A percentile compares a stretch with the other conserved stretches of the same genome.
Conservation (phyloP, 2,888 invertebrate genomes). For the Oxycera nigricornis region DNA sequence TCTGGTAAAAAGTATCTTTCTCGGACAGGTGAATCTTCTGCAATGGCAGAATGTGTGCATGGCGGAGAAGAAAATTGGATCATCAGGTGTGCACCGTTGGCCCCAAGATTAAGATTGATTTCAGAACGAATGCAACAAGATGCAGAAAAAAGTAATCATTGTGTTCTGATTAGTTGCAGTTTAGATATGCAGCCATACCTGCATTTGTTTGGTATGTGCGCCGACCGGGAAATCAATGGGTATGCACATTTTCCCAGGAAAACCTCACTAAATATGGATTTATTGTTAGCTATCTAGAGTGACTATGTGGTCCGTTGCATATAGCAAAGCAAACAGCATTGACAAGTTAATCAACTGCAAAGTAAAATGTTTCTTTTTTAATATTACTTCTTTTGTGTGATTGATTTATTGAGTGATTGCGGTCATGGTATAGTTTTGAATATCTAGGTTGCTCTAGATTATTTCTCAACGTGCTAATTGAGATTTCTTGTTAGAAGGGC, state of each 20-base stretch:
- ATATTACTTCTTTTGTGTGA: too few species aligned
- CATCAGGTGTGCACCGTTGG: slow-evolving; percentile 22
- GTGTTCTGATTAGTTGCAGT: slow-evolving; percentile 17
- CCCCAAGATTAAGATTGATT: slow-evolving; percentile 15
- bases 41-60: not conserved
- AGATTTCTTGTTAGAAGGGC: too few species aligned
- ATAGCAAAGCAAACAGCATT: not conserved
- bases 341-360: not conserved
- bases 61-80: not conserved
- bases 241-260: not conserved
- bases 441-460: not conserved
- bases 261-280: not conserved
- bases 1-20: not conserved
- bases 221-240: not conserved
- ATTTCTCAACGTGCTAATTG: not conserved
- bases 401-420: not conserved
- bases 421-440: not conserved
- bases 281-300: not conserved
- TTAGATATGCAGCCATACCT: not conserved
- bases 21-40: not conserved
- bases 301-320: not conserved
- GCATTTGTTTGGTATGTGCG: not conserved
- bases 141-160: slow-evolving; percentile 25
- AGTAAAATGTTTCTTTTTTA: not conserved
- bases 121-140: slow-evolving; percentile 3